Evolutionary conservation across 1,140 invertebrate species (phyloP).

Genomic region (Sesamia nonagrioides): DNA sequence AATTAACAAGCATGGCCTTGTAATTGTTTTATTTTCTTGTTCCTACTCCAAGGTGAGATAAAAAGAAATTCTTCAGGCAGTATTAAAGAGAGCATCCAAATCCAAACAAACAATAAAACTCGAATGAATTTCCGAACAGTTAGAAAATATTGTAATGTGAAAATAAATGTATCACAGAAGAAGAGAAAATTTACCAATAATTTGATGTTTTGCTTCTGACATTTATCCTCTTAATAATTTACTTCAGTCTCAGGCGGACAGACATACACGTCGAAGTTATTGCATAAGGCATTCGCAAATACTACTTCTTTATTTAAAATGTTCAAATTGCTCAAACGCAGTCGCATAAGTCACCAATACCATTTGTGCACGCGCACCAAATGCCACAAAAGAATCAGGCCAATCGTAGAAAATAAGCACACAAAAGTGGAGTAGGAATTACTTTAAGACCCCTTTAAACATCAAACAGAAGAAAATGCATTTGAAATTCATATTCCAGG

Average conservation of each 20-base stretch:
- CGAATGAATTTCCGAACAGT: too few relatives aligned
- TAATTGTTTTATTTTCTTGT: neutral
- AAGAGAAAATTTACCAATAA: neutral
- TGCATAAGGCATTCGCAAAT: neutral
- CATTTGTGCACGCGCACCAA: slow-evolving; percentile 2
- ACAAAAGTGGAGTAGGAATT: slow-evolving; percentile 44
- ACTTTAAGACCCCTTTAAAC: slow-evolving; percentile 54
- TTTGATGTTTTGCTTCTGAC: neutral
- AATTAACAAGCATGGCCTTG: neutral
- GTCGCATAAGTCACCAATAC: neutral
- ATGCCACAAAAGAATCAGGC: neutral
- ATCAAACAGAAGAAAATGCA: slow-evolving; percentile 51
- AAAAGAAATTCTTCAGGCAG: neutral
- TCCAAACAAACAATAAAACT: too few relatives aligned
- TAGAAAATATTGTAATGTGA: too few relatives aligned
- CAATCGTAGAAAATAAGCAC: neutral
- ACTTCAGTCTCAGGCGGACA: neutral
- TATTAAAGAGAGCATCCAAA: too few relatives aligned
- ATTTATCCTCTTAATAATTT: neutral
- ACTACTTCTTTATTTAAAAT: slow-evolving; percentile 4
- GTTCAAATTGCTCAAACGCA: neutral
- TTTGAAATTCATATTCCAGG: slow-evolving; percentile 55
- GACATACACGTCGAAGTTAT: neutral
- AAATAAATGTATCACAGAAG: neutral
- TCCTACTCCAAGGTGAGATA: neutral